Evolutionary conservation across 2,888 invertebrate genomes (phyloP), one percentile per base, ranked within the genome.

Genomic region (Operophtera brumata): DNA sequence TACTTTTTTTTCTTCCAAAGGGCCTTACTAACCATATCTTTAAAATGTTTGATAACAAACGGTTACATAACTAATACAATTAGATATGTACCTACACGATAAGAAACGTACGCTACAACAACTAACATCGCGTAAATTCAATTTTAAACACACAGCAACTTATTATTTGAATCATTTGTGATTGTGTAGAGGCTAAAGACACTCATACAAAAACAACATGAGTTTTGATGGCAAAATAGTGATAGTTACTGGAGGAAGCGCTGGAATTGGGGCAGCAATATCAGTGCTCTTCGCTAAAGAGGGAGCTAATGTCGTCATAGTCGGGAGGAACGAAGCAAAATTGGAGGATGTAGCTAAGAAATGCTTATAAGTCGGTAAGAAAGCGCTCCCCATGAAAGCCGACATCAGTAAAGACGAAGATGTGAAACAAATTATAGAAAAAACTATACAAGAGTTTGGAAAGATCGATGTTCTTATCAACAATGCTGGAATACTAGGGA

Each of bases 401-500:
- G 47, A 47, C 42, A 43, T 81, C 7, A 47, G 70, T 0, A 73
- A 71, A 46, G 75, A 77, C 6, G 64, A 69, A 1, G 71, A 78
- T 30, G 64, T 62, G 0, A 65, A 62, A 13, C 58, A 43, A 1
- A 57, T 78, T 2, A 57, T 79, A 1, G 47, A 66, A 2, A 60
- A 71, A 48, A 76, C 78, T 0, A 58, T 79, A 0, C 59, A 67
- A 0, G 66, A 64, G 1, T 77, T 70, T 7, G 69, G 70, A 0
- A 71, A 71, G 66, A 40, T 80, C 0, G 77, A 79, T 25, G 57
- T 79, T 0, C 59, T 80, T 0, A 65, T 80, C 5, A 80, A 80
- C 52, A 79, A 78, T 11, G 78, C 77, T 2, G 80, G 75, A 0
- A 66, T 76, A 1, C 1, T 56, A 3, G 57, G 47, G 9, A 0